Base-by-base conservation (phyloP, 2,888 invertebrate genomes). In the Boloria selene region DNA sequence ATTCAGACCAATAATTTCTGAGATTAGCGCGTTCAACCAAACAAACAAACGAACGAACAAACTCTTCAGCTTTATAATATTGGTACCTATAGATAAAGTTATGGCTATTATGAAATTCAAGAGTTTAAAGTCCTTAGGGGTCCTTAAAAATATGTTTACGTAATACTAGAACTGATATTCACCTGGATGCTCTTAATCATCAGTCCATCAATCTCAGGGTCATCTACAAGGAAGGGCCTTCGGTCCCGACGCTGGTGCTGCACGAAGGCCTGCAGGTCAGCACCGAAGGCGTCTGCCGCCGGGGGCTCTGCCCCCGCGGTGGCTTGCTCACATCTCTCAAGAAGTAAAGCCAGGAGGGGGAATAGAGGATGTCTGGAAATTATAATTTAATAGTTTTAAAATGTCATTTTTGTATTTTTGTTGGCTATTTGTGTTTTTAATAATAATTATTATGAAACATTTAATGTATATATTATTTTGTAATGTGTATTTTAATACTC, bases 291-390 rank as follows among this genome's bases (percentile, higher is more conserved):
- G 86, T 97, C 97, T 26, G 92, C 92, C 13, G 90, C 90, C 62
- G 96, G 96, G 67, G 97, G 94, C 90, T 98, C 98, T 61, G 96
- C 96, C 69, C 97, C 96, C 75, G 97, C 98, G 17, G 98, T 98
- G 22, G 99, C 98, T 83, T 98, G 94, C 93, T 99, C 99, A 93
- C 99, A 99, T 93, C 98, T 95, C 93, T 99, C 98, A 85, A 99
- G 96, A 22, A 99, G 94, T 65, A 98, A 93, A 64, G 98, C 98
- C 85, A 98, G 92, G 51, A 99, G 93, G 2, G 98, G 98, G 87
- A 98, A 99, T 31, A 99, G 93, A 4, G 98, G 98, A 90, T 99
- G 98, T 84, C 98, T 98, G 93, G 26, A 81, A 79, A 13, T 42
- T 14, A 22, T 6, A 18, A 50, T 14, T 38, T 7, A 2, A 1